Evolutionary conservation across 1,140 invertebrate genomes (phyloP), one percentile per base, ranked within the genome.

Genomic region (Cheumatopsyche charites): DNA sequence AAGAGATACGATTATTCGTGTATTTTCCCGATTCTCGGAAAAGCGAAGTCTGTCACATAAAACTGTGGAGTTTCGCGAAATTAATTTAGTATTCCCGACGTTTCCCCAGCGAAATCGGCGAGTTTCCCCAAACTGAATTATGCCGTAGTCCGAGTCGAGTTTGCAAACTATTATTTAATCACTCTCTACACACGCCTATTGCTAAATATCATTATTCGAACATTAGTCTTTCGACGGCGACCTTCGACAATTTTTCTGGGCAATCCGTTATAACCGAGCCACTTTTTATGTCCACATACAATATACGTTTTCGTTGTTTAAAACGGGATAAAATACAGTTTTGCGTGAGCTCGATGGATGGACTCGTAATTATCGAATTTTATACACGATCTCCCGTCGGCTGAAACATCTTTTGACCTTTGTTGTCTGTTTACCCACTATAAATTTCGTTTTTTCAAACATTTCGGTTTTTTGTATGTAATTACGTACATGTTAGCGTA

Each of bases 151-250:
- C 9, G 25, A 58, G 55, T 58, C 25, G 5, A 58, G 55, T 58
- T 58, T 58, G 17, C 55, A 58, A 58, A 58, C 55, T 58, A 58
- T 58, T 58, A 58, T 58, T 58, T 58, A 58, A 58, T 58, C 19
- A 58, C 55, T 58, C 25, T 58, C 23, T 58, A 58, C 55, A 23
- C n/a, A n/a, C n/a, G n/a, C n/a, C n/a, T 19, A 58, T 58, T 58
- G 55, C 55, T 58, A 58, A 58, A 58, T 58, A 58, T 58, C 55
- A 58, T 58, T 58, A 58, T 58, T 58, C 23, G 21, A 25, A 58
- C 23, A 58, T 58, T 58, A 58, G 55, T 13, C 23, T 58, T 13
- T 15, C 3, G 13, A 13, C 43, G 15, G 29, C 9, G 29, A 36
- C 29, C 29, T 36, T 36, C 29, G 29, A 9, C 29, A 9, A 9